Conservation (phyloP, 2,113 vertebrate genomes). For the Nannospalax galili region DNA sequence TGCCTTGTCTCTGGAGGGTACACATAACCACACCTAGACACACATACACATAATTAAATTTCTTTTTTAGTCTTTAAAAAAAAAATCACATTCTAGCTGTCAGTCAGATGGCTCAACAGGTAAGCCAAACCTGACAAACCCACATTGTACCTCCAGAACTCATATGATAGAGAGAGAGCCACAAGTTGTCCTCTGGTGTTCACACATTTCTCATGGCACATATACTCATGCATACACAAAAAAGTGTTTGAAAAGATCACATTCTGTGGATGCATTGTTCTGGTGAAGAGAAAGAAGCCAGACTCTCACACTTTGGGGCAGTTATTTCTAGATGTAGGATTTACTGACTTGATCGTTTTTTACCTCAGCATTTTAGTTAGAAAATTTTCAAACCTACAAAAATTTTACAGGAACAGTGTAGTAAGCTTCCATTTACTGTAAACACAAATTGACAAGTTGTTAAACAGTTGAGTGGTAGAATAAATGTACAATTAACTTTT, state of each 20-base stretch:
- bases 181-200: too few species aligned
- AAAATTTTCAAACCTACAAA: not conserved
- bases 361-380: not conserved
- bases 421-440: not conserved
- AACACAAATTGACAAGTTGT: not conserved
- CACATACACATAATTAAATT: too few species aligned
- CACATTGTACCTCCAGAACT: too few species aligned
- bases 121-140: too few species aligned
- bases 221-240: too few species aligned
- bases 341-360: not conserved
- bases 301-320: not conserved
- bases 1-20: too few species aligned
- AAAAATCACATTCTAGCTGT: too few species aligned
- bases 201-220: too few species aligned
- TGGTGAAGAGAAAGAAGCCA: conserved; percentile 39
- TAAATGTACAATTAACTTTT: conserved; percentile 23
- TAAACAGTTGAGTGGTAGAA: conserved; percentile 34
- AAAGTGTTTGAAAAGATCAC: not conserved
- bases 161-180: too few species aligned
- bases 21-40: too few species aligned
- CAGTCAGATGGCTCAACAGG: too few species aligned
- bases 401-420: not conserved
- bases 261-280: conserved; percentile 31
- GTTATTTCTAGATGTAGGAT: conserved; percentile 15
- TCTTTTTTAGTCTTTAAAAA: too few species aligned